These are phyloP conservation scores for Aleadryas rufinucha DNA, from an alignment of 2,113 vertebrate genomes.

Conservation along the genomic window DNA sequence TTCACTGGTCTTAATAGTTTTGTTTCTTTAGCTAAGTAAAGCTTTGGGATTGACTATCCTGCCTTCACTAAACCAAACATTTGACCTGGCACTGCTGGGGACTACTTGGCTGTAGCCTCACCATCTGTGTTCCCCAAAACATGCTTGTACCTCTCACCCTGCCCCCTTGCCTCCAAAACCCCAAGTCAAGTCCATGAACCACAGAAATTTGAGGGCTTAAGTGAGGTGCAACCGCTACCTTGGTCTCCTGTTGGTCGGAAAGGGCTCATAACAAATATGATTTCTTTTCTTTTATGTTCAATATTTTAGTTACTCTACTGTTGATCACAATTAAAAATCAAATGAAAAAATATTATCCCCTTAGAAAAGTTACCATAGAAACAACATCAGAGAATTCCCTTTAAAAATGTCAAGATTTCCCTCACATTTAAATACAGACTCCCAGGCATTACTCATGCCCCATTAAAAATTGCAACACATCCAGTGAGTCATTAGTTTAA, in stretches of 20 bases:
- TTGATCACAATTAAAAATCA: constrained; percentile 43
- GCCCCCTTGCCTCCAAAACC: not conserved
- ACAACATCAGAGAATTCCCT: constrained; percentile 53
- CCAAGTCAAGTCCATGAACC: not conserved
- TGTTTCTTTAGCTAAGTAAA: not conserved
- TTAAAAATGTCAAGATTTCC: constrained; percentile 56
- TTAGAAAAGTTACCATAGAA: constrained; percentile 51
- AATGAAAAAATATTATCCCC: not conserved
- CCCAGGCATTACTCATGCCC: constrained; percentile 36
- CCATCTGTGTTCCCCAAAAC: not conserved
- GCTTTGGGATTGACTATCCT: not conserved
- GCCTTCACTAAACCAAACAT: not conserved
- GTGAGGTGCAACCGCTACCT: not conserved
- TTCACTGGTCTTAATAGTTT: not conserved
- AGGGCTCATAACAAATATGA: not conserved
- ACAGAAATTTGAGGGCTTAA: not conserved
- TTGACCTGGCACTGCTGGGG: not conserved
- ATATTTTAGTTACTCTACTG: constrained; percentile 15
- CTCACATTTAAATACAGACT: constrained; percentile 32
- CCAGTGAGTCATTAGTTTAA: constrained; percentile 56
- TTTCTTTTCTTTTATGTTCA: not conserved
- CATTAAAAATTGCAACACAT: constrained; percentile 34
- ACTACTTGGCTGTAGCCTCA: not conserved
- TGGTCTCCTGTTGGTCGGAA: not conserved
- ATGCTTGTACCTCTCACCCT: not conserved